Conservation (phyloP, 2,888 invertebrate genomes). For the Podotricha telesiphe region DNA sequence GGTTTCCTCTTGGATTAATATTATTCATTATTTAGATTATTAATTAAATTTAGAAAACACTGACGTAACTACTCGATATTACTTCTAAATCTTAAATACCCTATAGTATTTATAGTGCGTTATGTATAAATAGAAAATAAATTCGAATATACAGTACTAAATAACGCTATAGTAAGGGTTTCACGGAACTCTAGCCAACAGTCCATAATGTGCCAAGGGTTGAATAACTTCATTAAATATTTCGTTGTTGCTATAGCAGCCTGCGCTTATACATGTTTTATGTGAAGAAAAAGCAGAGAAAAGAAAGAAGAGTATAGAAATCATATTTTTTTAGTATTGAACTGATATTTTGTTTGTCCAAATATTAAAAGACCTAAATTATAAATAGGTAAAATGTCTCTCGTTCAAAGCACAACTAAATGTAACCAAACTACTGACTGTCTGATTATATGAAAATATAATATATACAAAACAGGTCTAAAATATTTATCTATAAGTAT, state of each 20-base stretch:
- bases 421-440: background rate
- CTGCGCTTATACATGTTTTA: background rate
- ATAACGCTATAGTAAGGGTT: background rate
- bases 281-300: too few relatives aligned
- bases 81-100: too few relatives aligned
- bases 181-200: background rate
- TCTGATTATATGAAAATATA: background rate
- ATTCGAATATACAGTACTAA: background rate
- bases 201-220: background rate
- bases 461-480: background rate
- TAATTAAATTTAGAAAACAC: too few relatives aligned
- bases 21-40: too few relatives aligned
- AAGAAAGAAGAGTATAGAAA: too few relatives aligned
- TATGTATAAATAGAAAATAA: background rate
- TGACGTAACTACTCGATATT: too few relatives aligned
- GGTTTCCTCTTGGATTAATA: too few relatives aligned
- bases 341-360: too few relatives aligned
- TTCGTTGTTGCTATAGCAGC: background rate
- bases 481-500: background rate
- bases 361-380: too few relatives aligned
- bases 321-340: too few relatives aligned
- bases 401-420: background rate
- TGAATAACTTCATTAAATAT: slow-evolving; percentile 18
- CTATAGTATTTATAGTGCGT: too few relatives aligned
- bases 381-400: background rate